Base-by-base conservation (phyloP, 2,888 invertebrate species). In the Vesta saturnalis region DNA sequence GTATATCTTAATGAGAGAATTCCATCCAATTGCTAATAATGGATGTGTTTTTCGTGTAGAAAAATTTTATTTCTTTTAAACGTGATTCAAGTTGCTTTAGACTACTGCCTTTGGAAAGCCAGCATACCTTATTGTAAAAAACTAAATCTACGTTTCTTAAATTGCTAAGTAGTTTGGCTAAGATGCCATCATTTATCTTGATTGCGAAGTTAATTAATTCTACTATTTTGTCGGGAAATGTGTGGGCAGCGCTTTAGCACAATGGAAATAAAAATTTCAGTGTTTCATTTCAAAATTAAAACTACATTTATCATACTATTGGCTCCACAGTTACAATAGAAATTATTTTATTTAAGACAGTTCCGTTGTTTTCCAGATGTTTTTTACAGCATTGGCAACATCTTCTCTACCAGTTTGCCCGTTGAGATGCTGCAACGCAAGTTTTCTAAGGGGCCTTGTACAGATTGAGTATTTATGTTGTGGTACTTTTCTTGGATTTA, bases 371-470 rank as follows among this genome's bases (percentile, higher is more conserved):
- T 58, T 71, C 67, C 65, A 74, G 58, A 57, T 64, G 64, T 60
- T 71, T 58, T 60, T 60, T 65, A 75, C 76, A 71, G 72, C 74
- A 75, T 78, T 78, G 65, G 76, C 76, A 49, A 78, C 76, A 76
- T 78, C 73, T 64, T 72, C 73, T 67, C 72, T 69, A 19, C 68
- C 52, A 19, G 71, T 72, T 57, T 73, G 71, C n/a, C 73, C 73
- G 18, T 61, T 63, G 69, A 74, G 72, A 22, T 70, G 72, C 59
- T 72, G 57, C 43, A 69, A 68, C 60, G 60, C 69, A 30, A 74
- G 57, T 74, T 72, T 73, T 76, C 73, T 73, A 72, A 69, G 52
- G 70, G 66, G 69, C 63, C 69, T 62, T 19, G 10, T 57, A 35
- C n/a, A 19, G 67, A 74, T 47, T 77, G 73, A 74, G 19, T 73